Evolutionary conservation across 2,888 invertebrate species (phyloP).

Genomic region (Leptopilina myrica): DNA sequence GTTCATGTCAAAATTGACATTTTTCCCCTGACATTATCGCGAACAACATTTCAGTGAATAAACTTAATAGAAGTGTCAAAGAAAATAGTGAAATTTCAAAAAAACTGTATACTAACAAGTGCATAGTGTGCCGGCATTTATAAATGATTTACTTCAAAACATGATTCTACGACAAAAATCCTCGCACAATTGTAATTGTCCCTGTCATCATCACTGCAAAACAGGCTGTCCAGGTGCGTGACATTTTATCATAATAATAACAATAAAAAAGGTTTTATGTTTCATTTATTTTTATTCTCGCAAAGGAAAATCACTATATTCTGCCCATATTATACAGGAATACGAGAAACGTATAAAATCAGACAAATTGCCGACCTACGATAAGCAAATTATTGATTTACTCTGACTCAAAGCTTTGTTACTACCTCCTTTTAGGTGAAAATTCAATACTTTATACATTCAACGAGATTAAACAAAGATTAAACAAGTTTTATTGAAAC

Average conservation of each 20-base stretch:
- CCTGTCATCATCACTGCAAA: slow-evolving; percentile 73
- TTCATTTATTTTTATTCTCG: neutral
- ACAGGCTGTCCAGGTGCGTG: slow-evolving; percentile 73
- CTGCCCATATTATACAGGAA: neutral
- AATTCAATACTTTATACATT: neutral
- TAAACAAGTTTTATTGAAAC: neutral
- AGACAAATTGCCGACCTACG: slow-evolving; percentile 27
- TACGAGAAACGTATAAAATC: neutral
- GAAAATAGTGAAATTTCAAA: neutral
- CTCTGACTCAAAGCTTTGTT: slow-evolving; percentile 2
- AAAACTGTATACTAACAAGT: too few species aligned
- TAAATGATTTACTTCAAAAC: slow-evolving; percentile 36
- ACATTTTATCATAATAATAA: slow-evolving; percentile 29
- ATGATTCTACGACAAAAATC: slow-evolving; percentile 69
- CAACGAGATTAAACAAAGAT: neutral
- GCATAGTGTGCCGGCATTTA: slow-evolving; percentile 2
- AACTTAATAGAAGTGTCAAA: neutral
- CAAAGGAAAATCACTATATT: neutral
- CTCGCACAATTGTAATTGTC: slow-evolving; percentile 69
- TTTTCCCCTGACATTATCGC: neutral
- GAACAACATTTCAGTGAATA: neutral
- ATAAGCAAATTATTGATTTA: slow-evolving; percentile 40
- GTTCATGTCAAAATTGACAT: slow-evolving; percentile 18
- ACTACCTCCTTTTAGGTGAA: neutral
- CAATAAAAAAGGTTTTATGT: too few species aligned